These are phyloP conservation scores for Fregetta grallaria DNA, from an alignment of 2,113 vertebrate species.

Conservation along the genomic window DNA sequence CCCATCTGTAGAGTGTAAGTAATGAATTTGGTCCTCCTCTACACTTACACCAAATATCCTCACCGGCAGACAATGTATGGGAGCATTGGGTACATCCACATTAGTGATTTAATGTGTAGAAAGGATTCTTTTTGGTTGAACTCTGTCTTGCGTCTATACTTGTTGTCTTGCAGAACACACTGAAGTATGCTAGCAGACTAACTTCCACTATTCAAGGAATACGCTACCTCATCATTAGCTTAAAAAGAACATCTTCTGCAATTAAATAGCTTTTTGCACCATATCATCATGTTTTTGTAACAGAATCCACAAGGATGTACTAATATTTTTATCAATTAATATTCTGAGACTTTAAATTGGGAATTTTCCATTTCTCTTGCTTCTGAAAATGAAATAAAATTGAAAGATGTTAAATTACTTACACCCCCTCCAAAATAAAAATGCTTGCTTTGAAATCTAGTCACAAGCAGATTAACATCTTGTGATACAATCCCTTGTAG, in stretches of 20 bases:
- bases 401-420: conserved; percentile 33
- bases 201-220: neutral
- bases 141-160: neutral
- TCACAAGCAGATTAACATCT: conserved; percentile 67
- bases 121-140: neutral
- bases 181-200: neutral
- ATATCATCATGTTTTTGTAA: neutral
- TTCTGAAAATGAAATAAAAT: conserved; percentile 35
- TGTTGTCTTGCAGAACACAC: neutral
- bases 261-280: conserved; percentile 3
- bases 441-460: conserved; percentile 62
- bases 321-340: conserved; percentile 50
- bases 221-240: neutral
- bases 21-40: neutral
- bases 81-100: neutral
- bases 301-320: conserved; percentile 14
- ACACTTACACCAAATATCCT: neutral
- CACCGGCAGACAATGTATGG: neutral
- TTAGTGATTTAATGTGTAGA: neutral
- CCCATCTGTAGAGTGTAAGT: neutral
- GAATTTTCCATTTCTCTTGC: conserved; percentile 31
- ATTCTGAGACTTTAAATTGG: conserved; percentile 16
- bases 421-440: conserved; percentile 41
- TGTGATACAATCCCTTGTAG: conserved; percentile 66
- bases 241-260: neutral